These are phyloP conservation scores for Archips xylosteana DNA, from an alignment of 2,888 invertebrate genomes.

Conservation along the genomic window DNA sequence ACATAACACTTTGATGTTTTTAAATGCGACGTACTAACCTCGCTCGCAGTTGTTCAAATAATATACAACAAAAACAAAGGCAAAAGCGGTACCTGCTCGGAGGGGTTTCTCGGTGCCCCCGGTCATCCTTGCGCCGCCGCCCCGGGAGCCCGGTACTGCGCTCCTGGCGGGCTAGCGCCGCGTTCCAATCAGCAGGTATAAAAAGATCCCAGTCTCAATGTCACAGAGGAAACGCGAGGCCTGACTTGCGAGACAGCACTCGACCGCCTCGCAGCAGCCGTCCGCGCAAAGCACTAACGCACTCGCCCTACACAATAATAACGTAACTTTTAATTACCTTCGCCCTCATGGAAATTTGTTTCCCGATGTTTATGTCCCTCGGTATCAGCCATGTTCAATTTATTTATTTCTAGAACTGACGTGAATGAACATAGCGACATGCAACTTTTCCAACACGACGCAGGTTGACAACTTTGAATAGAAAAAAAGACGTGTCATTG, in stretches of 20 bases:
- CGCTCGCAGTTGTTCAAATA: conserved; percentile 51
- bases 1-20: conserved; percentile 25
- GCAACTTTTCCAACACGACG: conserved; percentile 82
- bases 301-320: conserved; percentile 76
- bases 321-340: conserved; percentile 81
- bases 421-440: conserved; percentile 83
- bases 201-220: conserved; percentile 85
- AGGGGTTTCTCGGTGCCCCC: conserved; percentile 76
- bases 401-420: conserved; percentile 82
- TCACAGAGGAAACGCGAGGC: conserved; percentile 82
- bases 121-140: conserved; percentile 64
- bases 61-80: conserved; percentile 69
- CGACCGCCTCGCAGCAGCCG: conserved; percentile 62
- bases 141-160: conserved; percentile 50
- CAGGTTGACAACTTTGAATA: conserved; percentile 70
- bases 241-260: conserved; percentile 64
- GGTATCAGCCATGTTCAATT: conserved; percentile 83
- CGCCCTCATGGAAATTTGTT: conserved; percentile 80
- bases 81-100: conserved; percentile 69
- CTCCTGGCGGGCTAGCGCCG: conserved; percentile 75
- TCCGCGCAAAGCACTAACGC: conserved; percentile 69
- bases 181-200: conserved; percentile 84
- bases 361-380: conserved; percentile 82
- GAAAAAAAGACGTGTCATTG: conserved; percentile 73
- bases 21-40: conserved; percentile 56